Evolutionary conservation across 2,888 invertebrate genomes (phyloP).

Genomic region (Ochropacha duplaris): DNA sequence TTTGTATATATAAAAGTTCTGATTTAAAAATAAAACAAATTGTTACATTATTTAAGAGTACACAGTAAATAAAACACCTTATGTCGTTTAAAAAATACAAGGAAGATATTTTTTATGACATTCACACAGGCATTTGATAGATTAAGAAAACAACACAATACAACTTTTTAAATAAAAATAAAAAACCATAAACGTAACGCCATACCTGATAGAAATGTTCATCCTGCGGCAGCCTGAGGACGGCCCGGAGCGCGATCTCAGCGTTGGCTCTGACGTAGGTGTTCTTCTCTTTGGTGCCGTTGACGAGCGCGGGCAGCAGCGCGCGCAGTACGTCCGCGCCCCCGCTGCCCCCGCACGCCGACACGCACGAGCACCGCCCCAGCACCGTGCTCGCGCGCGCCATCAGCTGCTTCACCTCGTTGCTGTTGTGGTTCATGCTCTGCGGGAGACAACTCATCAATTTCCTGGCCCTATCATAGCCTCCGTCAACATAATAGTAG

Average conservation of each 20-base stretch:
- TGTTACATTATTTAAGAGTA: too few relatives aligned
- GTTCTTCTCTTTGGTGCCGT: conserved; percentile 99
- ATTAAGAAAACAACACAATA: too few relatives aligned
- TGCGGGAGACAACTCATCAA: conserved; percentile 53
- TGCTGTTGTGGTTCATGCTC: conserved; percentile 96
- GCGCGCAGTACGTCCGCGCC: conserved; percentile 88
- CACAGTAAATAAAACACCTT: too few relatives aligned
- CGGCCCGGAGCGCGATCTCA: conserved; percentile 94
- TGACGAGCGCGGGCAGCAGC: conserved; percentile 95
- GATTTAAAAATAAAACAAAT: too few relatives aligned
- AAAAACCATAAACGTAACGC: too few relatives aligned
- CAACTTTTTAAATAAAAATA: too few relatives aligned
- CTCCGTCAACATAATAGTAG: too few relatives aligned
- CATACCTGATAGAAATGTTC: conserved; percentile 87
- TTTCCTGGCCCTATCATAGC: too few relatives aligned
- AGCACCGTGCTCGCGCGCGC: conserved; percentile 91
- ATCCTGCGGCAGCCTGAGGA: conserved; percentile 90
- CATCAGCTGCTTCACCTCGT: conserved; percentile 96
- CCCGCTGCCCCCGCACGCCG: conserved; percentile 38
- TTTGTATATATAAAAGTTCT: too few relatives aligned
- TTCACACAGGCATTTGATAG: too few relatives aligned
- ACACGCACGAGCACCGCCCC: conserved; percentile 80
- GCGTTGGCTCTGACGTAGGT: conserved; percentile 96
- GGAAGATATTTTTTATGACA: too few relatives aligned
- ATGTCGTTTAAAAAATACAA: too few relatives aligned